Evolutionary conservation across 1,140 invertebrate genomes (phyloP).

Genomic region (Halesus radiatus): DNA sequence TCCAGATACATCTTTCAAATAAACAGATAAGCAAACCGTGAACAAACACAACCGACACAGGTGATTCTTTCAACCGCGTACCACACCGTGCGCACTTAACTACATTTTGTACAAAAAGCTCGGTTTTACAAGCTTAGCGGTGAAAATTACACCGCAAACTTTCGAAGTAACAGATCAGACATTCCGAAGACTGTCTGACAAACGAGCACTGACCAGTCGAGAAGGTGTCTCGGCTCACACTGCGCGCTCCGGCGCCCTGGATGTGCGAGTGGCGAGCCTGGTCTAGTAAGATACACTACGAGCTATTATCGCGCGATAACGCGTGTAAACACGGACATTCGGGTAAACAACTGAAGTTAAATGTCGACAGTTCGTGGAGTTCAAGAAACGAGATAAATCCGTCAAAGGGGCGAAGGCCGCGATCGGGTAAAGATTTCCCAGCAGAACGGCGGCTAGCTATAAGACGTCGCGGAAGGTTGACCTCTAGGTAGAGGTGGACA

Average conservation of each 20-base stretch:
- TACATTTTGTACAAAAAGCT: slow-evolving; percentile 13
- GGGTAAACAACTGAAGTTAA: slow-evolving; percentile 22
- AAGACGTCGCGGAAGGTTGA: no score
- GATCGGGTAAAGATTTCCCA: not conserved
- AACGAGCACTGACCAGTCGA: slow-evolving; percentile 18
- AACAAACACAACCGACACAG: not conserved
- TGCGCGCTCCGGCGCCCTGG: not conserved
- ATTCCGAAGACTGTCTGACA: not conserved
- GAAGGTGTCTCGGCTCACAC: slow-evolving; percentile 23
- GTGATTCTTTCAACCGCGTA: not conserved
- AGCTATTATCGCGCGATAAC: slow-evolving; percentile 46
- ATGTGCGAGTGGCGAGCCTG: slow-evolving; percentile 4
- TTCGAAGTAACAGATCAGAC: no score
- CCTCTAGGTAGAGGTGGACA: no score
- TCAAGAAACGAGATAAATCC: slow-evolving; percentile 34
- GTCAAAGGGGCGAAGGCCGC: slow-evolving; percentile 19
- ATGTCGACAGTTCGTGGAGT: slow-evolving; percentile 22
- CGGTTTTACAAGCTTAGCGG: not conserved
- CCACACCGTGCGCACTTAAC: not conserved
- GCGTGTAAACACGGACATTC: slow-evolving; percentile 37
- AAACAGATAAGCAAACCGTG: not conserved
- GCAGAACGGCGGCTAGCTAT: no score
- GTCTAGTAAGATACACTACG: not conserved
- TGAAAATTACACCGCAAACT: no score
- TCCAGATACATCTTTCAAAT: slow-evolving; percentile 49